These are phyloP conservation scores for Parthenolecanium corni DNA, from an alignment of 2,888 invertebrate genomes.

Conservation along the genomic window DNA sequence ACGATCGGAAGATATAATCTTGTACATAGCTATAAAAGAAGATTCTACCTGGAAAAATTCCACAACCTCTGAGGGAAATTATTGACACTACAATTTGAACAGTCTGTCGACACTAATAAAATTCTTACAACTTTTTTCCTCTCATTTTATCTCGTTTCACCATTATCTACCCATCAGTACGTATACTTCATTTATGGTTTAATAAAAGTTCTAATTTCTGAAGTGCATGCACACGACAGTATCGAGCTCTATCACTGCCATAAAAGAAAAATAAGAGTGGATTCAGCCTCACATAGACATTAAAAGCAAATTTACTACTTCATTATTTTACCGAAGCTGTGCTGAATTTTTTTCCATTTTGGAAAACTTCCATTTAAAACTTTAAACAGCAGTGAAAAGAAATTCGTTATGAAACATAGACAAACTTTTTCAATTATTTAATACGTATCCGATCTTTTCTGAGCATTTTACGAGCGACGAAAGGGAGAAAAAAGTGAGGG, in stretches of 20 bases:
- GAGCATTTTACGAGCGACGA: conserved; percentile 5
- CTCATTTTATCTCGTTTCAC: no score
- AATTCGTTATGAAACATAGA: conserved; percentile 19
- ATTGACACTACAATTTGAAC: no score
- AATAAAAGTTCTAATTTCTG: neutral
- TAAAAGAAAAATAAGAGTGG: neutral
- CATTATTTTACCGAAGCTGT: conserved; percentile 44
- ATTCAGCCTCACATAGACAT: conserved; percentile 2
- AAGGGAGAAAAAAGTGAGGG: neutral
- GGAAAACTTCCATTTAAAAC: conserved; percentile 20
- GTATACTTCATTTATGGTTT: neutral
- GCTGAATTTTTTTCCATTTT: conserved; percentile 32
- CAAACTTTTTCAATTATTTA: conserved; percentile 26
- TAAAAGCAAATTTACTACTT: conserved; percentile 2
- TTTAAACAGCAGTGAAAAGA: conserved; percentile 13
- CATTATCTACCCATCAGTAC: no score
- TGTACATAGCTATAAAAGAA: no score
- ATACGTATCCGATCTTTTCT: conserved; percentile 10
- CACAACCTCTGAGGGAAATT: no score
- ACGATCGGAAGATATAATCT: no score
- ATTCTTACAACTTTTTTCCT: no score
- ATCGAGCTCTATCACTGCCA: neutral
- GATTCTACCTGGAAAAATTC: no score
- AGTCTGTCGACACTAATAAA: no score
- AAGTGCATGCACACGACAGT: neutral